phyloP scores from a whole-genome alignment of 2,888 invertebrate genomes.

The Cistogaster globosa region DNA sequence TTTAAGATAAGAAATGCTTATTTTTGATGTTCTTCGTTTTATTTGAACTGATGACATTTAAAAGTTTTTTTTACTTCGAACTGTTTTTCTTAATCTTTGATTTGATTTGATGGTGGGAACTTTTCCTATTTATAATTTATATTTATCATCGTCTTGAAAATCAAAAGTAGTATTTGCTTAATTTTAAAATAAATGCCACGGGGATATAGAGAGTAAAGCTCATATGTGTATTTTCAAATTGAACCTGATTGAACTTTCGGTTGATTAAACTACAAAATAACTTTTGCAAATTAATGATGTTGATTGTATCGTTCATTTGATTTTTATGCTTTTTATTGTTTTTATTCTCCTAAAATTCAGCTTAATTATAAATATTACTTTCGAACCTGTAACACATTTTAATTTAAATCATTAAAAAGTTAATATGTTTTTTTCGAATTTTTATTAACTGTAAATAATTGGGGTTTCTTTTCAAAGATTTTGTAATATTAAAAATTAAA shows the following conservation, averaged over 20 bases:
- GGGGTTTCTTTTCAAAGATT: too few relatives aligned
- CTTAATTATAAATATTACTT: too few relatives aligned
- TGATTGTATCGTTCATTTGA: too few relatives aligned
- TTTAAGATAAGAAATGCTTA: constrained; percentile 45
- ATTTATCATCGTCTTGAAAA: constrained; percentile 21
- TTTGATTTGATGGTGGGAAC: constrained; percentile 35
- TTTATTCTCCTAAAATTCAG: too few relatives aligned
- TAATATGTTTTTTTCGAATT: not conserved
- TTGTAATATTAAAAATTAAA: too few relatives aligned
- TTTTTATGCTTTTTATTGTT: too few relatives aligned
- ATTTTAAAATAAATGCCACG: not conserved
- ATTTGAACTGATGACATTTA: constrained; percentile 51
- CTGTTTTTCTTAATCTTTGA: constrained; percentile 25
- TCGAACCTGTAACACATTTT: too few relatives aligned
- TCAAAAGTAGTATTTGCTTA: constrained; percentile 9
- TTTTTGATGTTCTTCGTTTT: constrained; percentile 23
- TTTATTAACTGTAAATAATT: too few relatives aligned
- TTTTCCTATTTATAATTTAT: constrained; percentile 17
- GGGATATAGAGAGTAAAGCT: constrained; percentile 8
- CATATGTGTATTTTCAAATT: constrained; percentile 46
- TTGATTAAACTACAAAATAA: not conserved
- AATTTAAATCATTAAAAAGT: not conserved
- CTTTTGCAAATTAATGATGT: constrained; percentile 6
- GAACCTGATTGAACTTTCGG: constrained; percentile 63
- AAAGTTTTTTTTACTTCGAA: constrained; percentile 11